These are phyloP conservation scores for Artibeus jamaicensis DNA, from an alignment of 2,797 vertebrate species.

Conservation along the genomic window DNA sequence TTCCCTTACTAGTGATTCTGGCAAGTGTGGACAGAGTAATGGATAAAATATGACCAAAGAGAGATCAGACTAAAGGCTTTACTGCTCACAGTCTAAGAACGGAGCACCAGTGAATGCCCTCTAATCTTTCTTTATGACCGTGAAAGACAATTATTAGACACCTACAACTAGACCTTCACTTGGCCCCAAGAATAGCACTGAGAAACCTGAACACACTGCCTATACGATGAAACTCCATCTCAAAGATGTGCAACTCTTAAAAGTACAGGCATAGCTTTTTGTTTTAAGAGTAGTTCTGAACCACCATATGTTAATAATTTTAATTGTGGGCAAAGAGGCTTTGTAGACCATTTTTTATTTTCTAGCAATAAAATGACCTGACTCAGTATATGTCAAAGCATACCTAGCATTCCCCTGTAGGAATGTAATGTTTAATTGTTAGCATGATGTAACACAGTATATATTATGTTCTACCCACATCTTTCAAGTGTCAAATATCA, in stretches of 20 bases:
- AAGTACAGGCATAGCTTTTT: not conserved
- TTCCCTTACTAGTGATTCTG: not conserved
- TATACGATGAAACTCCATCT: not conserved
- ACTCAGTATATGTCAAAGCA: not conserved
- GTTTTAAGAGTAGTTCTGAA: not conserved
- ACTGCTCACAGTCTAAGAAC: not conserved
- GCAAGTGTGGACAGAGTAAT: not conserved
- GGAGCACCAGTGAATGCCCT: not conserved
- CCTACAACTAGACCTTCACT: not conserved
- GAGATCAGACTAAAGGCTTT: not conserved
- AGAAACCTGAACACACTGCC: not conserved
- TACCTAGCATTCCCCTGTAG: not conserved
- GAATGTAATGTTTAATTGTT: not conserved
- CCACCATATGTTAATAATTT: not conserved
- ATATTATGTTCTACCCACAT: not conserved
- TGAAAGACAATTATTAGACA: not conserved
- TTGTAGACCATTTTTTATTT: not conserved
- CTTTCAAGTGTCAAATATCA: not conserved
- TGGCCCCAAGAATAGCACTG: not conserved
- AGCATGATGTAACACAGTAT: not conserved
- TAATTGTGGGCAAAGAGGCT: not conserved
- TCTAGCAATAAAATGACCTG: not conserved
- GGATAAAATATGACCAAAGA: not conserved
- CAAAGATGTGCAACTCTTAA: not conserved
- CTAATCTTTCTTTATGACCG: not conserved